Evolutionary conservation across 2,888 invertebrate species (phyloP).

Genomic region (Cyaniris semiargus): DNA sequence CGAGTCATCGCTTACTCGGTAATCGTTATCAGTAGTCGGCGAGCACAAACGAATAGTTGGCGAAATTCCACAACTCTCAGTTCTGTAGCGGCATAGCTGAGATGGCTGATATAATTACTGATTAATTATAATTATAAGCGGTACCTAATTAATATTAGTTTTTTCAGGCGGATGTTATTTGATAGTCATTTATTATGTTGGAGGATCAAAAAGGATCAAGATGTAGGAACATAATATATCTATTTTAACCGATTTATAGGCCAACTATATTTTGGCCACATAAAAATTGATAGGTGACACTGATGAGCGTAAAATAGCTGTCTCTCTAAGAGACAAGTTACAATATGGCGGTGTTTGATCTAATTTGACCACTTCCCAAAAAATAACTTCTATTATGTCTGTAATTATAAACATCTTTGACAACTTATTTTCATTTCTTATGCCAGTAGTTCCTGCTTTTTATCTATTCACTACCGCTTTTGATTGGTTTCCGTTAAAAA

Average conservation of each 20-base stretch:
- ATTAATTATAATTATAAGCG: not conserved
- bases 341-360: not conserved
- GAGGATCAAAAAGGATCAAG: not conserved
- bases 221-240: not conserved
- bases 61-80: not conserved
- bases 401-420: too few species aligned
- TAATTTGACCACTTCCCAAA: too few species aligned
- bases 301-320: not conserved
- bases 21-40: not conserved
- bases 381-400: too few species aligned
- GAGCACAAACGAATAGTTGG: not conserved
- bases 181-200: not conserved
- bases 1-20: not conserved
- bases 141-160: not conserved
- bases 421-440: not conserved
- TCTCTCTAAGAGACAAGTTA: not conserved
- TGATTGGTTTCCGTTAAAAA: too few species aligned
- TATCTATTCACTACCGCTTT: too few species aligned
- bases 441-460: too few species aligned
- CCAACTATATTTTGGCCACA: too few species aligned
- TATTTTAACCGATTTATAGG: too few species aligned
- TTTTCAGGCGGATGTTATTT: not conserved
- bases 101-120: not conserved
- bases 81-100: not conserved
- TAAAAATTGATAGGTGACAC: too few species aligned